Evolutionary conservation across 2,888 invertebrate genomes (phyloP), one percentile per base, ranked within the genome.

Genomic region (Agrochola macilenta): DNA sequence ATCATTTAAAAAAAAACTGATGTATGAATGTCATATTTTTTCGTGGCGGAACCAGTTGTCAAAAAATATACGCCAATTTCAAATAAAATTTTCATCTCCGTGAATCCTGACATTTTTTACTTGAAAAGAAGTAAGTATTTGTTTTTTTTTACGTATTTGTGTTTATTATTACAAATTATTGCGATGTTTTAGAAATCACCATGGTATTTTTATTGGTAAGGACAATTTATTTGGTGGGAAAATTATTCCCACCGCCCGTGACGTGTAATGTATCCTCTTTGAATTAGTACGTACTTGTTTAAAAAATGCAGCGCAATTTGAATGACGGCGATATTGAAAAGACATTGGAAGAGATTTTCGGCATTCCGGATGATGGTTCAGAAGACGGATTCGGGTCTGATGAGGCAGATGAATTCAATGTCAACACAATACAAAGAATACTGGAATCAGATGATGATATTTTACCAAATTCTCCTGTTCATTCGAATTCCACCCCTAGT

Each of bases 331-430:
- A 61, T 17, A 61, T 61, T 9, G 60, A 61, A 26, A 57, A 57
- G 57, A 57, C 57, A 57, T 57, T 57, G 57, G 57, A n/a, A 4
- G 11, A 23, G 57, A 57, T 57, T 57, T 57, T 57, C n/a, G 57
- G 57, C 57, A 57, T 57, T 26, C n/a, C 57, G n/a, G 57, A 57
- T 26, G n/a, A 57, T 57, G 57, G 57, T n/a, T 57, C 57, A 57
- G 57, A 57, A 57, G 57, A 26, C 57, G 57, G 57, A 26, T 57
- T 57, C n/a, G 57, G 26, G n/a, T 57, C 57, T 57, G 57, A 57
- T 57, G 57, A 57, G n/a, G 57, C 57, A 23, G n/a, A 57, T 11
- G 57, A 60, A 26, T 60, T 60, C 60, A 60, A 30, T 26, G 17
- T 60, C 26, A 60, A 30, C 17, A 60, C 30, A 17, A 60, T 60